These are phyloP conservation scores for Papio anubis DNA, from an alignment of 2,113 vertebrate species.

Conservation along the genomic window DNA sequence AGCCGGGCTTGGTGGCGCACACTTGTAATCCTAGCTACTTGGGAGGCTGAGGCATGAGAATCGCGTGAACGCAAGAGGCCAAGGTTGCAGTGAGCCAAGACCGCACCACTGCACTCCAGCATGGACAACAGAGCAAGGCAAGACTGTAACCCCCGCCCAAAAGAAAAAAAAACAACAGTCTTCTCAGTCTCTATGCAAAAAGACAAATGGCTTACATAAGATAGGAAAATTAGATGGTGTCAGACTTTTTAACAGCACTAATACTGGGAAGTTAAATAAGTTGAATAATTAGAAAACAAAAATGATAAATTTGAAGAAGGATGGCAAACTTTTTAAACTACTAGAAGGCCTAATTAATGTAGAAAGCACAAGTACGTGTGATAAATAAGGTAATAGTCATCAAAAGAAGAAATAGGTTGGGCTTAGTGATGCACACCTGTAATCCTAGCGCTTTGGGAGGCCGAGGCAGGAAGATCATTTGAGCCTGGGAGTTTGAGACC, in stretches of 20 bases:
- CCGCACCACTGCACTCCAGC: neutral
- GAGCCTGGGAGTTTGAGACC: too few relatives aligned
- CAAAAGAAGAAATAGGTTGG: neutral
- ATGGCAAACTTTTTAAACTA: too few relatives aligned
- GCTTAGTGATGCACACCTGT: too few relatives aligned
- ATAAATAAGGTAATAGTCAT: neutral
- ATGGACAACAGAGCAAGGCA: neutral
- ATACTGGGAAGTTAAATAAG: neutral
- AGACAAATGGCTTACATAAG: neutral
- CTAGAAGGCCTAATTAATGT: too few relatives aligned
- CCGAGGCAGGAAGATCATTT: too few relatives aligned
- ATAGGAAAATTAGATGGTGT: neutral
- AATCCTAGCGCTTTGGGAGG: too few relatives aligned
- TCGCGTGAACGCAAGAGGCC: neutral
- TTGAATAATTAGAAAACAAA: neutral
- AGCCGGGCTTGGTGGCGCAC: accelerated
- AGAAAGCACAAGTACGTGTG: neutral
- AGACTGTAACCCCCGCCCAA: neutral
- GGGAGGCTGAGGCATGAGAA: neutral
- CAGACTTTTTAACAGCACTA: neutral
- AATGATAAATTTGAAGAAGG: neutral
- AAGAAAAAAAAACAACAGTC: neutral
- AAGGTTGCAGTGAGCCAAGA: neutral
- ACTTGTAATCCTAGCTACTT: neutral
- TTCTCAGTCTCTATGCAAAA: neutral